Conservation (phyloP, 2,888 invertebrate species). For the Rhogogaster chlorosoma region DNA sequence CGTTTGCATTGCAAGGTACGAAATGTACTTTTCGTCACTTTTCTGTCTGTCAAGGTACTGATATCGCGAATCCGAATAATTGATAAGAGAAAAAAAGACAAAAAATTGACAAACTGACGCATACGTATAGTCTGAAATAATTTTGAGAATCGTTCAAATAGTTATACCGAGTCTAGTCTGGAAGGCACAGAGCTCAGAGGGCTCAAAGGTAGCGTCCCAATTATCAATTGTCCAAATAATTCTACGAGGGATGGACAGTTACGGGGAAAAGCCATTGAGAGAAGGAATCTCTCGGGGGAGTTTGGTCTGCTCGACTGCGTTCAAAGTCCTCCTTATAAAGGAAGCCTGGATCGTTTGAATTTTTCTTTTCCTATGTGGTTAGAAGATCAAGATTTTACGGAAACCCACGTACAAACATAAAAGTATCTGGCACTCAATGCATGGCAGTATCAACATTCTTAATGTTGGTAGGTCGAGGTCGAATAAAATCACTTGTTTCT, state of each 20-base stretch:
- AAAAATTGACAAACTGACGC: not conserved
- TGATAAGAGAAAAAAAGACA: not conserved
- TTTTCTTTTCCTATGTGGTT: not conserved
- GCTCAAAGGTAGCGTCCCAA: conserved; percentile 20
- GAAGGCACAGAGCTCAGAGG: not conserved
- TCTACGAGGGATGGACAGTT: conserved; percentile 39
- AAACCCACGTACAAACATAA: not conserved
- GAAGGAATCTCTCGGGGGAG: not conserved
- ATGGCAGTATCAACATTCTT: not conserved
- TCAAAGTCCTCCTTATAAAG: not conserved
- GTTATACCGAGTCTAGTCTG: too few relatives aligned
- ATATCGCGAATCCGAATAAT: not conserved
- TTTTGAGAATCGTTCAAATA: not conserved
- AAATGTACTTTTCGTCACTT: too few relatives aligned
- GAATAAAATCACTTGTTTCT: too few relatives aligned
- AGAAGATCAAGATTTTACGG: not conserved
- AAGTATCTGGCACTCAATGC: not conserved
- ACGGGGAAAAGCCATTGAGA: not conserved
- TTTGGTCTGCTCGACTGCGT: not conserved
- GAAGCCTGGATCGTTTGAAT: not conserved
- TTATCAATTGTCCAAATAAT: conserved; percentile 47
- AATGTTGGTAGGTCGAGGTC: not conserved
- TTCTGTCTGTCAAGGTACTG: not conserved
- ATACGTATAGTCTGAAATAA: not conserved
- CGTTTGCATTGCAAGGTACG: too few relatives aligned